phyloP scores from a whole-genome alignment of 1,140 invertebrate genomes.

The Nixonia krombeini region DNA sequence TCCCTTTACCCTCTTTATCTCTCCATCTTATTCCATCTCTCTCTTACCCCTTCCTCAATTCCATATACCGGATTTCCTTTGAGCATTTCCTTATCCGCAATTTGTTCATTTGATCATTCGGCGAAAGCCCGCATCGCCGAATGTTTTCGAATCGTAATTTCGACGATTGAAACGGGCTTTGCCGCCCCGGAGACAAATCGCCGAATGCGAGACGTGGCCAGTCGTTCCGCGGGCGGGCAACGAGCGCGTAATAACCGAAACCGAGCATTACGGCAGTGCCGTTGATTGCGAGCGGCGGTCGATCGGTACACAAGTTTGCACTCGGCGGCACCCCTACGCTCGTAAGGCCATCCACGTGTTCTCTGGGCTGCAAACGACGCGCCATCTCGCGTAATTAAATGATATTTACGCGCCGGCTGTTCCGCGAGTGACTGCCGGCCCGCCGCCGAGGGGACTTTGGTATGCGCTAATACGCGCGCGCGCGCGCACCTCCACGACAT shows the following conservation, averaged over 20 bases:
- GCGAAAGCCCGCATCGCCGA: too few species aligned
- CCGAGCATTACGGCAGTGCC: conserved; percentile 15
- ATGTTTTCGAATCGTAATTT: too few species aligned
- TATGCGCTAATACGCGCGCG: neutral
- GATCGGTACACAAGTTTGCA: conserved; percentile 32
- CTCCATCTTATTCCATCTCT: too few species aligned
- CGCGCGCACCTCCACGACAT: too few species aligned
- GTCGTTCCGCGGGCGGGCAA: conserved; percentile 17
- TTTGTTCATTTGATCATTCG: too few species aligned
- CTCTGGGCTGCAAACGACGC: conserved; percentile 20
- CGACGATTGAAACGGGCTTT: too few species aligned
- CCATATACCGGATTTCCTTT: neutral
- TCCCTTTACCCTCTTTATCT: too few species aligned
- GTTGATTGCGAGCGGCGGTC: conserved; percentile 1
- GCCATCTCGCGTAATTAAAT: conserved; percentile 32
- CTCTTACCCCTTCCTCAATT: too few species aligned
- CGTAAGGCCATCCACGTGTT: neutral
- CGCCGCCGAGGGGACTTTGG: neutral
- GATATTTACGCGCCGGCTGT: conserved; percentile 11
- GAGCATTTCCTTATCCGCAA: too few species aligned
- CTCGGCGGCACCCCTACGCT: conserved; percentile 7
- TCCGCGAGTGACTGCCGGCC: neutral
- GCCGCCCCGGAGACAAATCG: conserved; percentile 2
- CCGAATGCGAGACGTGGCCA: conserved; percentile 16
- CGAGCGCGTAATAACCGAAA: conserved; percentile 45